Percentiles rank a stretch among this genome's conserved stretches.
phyloP scores from a whole-genome alignment of 2,888 invertebrate species.

The Hirudinaria manillensis region DNA sequence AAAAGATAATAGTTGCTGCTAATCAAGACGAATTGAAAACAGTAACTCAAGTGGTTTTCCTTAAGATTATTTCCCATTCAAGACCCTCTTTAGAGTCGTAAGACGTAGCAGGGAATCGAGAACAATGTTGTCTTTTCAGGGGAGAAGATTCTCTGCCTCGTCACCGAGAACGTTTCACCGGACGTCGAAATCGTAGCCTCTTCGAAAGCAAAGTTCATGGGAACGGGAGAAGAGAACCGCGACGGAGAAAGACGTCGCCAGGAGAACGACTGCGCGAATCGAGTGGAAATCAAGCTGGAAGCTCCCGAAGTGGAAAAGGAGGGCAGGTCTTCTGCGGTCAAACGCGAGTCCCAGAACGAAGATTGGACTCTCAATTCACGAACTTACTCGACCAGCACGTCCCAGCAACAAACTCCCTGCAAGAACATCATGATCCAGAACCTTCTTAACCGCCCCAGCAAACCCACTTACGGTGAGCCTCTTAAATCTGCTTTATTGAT shows the following conservation, averaged over 20 bases:
- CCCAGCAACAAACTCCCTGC: not conserved
- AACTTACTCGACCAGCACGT: not conserved
- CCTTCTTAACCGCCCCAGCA: not conserved
- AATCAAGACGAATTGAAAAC: constrained; percentile 33
- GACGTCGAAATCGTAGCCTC: constrained; percentile 32
- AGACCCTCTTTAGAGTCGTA: not conserved
- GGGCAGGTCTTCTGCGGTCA: not conserved
- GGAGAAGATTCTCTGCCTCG: constrained; percentile 19
- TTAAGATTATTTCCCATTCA: not conserved
- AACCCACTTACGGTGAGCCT: not conserved
- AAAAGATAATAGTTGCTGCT: constrained; percentile 28
- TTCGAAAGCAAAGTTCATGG: not conserved
- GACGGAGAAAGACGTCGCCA: too few relatives aligned
- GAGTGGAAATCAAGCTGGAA: too few relatives aligned
- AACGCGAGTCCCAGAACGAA: not conserved
- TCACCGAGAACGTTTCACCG: constrained; percentile 32
- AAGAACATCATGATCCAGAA: constrained; percentile 14
- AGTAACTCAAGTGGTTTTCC: constrained; percentile 21
- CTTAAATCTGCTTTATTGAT: not conserved
- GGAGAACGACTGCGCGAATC: too few relatives aligned
- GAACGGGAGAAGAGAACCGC: not conserved
- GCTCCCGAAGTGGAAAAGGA: not conserved
- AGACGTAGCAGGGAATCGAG: not conserved
- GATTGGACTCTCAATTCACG: not conserved
- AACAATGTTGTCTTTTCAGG: constrained; percentile 15